Percentiles rank a stretch among this genome's conserved stretches.
These are phyloP conservation scores for Heliothis peltigera DNA, from an alignment of 2,888 invertebrate genomes.

Conservation along the genomic window DNA sequence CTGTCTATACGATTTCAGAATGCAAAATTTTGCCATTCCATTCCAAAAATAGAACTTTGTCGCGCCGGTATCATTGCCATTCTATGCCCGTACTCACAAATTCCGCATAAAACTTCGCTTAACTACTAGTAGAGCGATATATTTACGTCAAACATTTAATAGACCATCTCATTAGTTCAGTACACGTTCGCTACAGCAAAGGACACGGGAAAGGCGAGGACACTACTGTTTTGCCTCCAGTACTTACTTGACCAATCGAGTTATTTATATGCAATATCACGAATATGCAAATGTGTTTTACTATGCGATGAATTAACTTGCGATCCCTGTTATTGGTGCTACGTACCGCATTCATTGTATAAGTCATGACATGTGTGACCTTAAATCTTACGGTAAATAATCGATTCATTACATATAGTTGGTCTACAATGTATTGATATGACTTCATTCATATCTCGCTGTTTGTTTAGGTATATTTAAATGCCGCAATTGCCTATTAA, in stretches of 20 bases:
- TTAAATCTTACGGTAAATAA: constrained; percentile 62
- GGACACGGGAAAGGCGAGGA: constrained; percentile 79
- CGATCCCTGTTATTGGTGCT: constrained; percentile 70
- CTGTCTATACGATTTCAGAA: constrained; percentile 21
- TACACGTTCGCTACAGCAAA: constrained; percentile 83
- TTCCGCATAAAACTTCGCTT: constrained; percentile 49
- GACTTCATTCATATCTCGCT: constrained; percentile 38
- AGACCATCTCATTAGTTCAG: constrained; percentile 84
- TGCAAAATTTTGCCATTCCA: constrained; percentile 8
- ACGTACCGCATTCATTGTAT: constrained; percentile 67
- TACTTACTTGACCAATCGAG: constrained; percentile 70
- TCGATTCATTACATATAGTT: constrained; percentile 45
- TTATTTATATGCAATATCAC: constrained; percentile 77
- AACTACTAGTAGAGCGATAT: constrained; percentile 69
- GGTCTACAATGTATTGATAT: constrained; percentile 36
- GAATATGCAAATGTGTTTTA: constrained; percentile 75
- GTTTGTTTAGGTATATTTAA: constrained; percentile 3
- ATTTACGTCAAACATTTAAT: constrained; percentile 84
- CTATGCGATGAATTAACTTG: constrained; percentile 72
- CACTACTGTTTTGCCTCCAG: constrained; percentile 63
- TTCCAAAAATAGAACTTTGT: constrained; percentile 18
- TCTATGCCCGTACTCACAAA: constrained; percentile 42
- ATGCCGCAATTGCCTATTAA: neutral
- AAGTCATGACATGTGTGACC: constrained; percentile 59
- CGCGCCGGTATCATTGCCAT: constrained; percentile 34